Percentiles rank a stretch among this genome's conserved stretches.
phyloP scores from a whole-genome alignment of 2,113 vertebrate genomes.

The Telmatochromis sp. region DNA sequence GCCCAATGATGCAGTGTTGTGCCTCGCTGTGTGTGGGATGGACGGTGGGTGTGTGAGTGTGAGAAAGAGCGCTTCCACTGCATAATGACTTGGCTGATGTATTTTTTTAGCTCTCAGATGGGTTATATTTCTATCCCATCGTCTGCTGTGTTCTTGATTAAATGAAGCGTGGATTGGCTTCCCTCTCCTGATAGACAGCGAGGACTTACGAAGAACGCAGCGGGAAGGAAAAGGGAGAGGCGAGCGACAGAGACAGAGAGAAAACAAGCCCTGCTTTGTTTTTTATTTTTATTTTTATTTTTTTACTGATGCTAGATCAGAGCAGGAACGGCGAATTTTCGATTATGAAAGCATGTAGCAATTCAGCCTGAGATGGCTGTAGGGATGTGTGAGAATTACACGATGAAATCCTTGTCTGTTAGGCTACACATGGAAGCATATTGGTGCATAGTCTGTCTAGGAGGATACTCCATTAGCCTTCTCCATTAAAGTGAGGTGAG shows the following conservation, averaged over 20 bases:
- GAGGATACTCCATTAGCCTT: background rate
- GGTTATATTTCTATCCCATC: constrained; percentile 38
- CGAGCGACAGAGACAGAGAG: background rate
- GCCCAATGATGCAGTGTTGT: constrained; percentile 26
- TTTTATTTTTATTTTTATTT: background rate
- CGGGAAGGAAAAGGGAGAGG: background rate
- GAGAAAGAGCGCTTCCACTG: background rate
- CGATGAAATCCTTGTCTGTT: background rate
- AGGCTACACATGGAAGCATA: background rate
- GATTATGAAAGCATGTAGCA: background rate
- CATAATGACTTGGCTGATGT: constrained; percentile 46
- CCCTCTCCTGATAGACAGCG: constrained; percentile 3
- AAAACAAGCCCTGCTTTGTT: background rate
- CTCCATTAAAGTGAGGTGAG: background rate
- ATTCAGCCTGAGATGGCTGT: background rate
- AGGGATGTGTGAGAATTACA: background rate
- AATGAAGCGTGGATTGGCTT: constrained; percentile 41
- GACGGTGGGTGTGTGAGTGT: background rate
- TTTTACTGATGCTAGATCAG: constrained; percentile 2
- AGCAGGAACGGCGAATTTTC: background rate
- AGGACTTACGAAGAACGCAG: background rate
- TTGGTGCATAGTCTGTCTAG: background rate
- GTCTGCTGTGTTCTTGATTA: constrained; percentile 51
- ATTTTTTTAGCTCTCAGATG: constrained; percentile 55
- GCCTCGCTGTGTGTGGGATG: constrained; percentile 20